Conservation (phyloP, 2,888 invertebrate genomes). For the Pachliopta kotzebuea region DNA sequence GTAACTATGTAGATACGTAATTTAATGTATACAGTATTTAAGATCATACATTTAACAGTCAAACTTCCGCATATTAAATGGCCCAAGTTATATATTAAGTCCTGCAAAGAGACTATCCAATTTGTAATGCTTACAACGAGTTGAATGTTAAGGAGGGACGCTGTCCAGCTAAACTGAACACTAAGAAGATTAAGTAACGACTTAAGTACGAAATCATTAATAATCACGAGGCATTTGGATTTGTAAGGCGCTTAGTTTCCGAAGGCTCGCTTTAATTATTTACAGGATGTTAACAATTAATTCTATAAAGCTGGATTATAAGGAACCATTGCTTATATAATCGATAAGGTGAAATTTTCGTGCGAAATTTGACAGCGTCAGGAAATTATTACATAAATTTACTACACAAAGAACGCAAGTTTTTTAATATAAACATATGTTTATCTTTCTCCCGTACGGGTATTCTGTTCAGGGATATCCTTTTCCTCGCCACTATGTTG, state of each 20-base stretch:
- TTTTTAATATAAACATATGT: neutral
- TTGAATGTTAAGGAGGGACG: constrained; percentile 38
- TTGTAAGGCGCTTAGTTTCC: constrained; percentile 41
- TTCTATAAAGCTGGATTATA: constrained; percentile 30
- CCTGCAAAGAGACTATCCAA: constrained; percentile 32
- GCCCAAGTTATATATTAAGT: constrained; percentile 14
- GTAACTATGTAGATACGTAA: neutral
- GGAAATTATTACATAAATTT: constrained; percentile 1
- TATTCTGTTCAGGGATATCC: too few species aligned
- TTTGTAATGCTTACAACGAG: constrained; percentile 43
- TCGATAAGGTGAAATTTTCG: constrained; percentile 21
- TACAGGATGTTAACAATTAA: constrained; percentile 49
- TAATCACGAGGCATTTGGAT: constrained; percentile 43
- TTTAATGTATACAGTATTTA: too few species aligned
- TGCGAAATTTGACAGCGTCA: constrained; percentile 9
- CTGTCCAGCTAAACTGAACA: constrained; percentile 43
- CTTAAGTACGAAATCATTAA: constrained; percentile 56
- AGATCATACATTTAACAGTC: neutral
- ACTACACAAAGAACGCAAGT: neutral
- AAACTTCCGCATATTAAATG: constrained; percentile 11
- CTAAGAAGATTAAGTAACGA: constrained; percentile 58
- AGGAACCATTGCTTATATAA: constrained; percentile 20
- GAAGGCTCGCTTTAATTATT: constrained; percentile 47
- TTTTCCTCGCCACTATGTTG: too few species aligned
- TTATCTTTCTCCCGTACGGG: neutral